These are phyloP conservation scores for Paratilapia polleni DNA, from an alignment of 2,113 vertebrate species.

Conservation along the genomic window DNA sequence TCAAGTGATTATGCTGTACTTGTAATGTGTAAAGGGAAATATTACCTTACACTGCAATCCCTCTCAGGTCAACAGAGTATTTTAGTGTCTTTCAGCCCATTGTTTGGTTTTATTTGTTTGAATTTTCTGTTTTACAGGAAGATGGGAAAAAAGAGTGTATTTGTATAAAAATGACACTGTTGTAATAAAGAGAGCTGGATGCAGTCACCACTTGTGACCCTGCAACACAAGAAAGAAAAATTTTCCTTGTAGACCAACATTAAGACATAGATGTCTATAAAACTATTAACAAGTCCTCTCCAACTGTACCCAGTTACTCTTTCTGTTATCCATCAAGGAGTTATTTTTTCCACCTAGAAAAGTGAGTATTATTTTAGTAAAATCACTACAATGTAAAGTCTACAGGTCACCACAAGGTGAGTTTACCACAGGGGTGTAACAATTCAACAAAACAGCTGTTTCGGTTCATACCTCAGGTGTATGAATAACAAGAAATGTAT, in stretches of 20 bases:
- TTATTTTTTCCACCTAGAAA: background rate
- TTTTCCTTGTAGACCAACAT: no score
- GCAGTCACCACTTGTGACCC: background rate
- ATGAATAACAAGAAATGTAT: no score
- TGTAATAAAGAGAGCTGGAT: background rate
- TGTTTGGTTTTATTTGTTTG: no score
- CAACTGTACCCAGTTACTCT: no score
- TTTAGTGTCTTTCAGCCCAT: no score
- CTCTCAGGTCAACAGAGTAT: background rate
- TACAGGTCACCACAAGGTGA: background rate
- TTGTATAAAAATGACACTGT: background rate
- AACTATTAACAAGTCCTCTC: no score
- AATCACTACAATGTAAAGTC: background rate
- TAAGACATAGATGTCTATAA: background rate
- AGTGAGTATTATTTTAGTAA: background rate
- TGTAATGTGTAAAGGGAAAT: background rate
- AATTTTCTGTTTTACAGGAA: background rate
- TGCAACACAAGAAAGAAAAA: background rate
- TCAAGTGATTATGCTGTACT: background rate
- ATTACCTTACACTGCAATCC: background rate
- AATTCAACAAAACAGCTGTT: background rate
- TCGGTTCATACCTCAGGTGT: background rate
- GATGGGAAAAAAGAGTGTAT: background rate
- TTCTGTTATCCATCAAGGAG: no score
- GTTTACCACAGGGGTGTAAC: background rate